Conservation (phyloP, 2,113 vertebrate species). For the Equus quagga region DNA sequence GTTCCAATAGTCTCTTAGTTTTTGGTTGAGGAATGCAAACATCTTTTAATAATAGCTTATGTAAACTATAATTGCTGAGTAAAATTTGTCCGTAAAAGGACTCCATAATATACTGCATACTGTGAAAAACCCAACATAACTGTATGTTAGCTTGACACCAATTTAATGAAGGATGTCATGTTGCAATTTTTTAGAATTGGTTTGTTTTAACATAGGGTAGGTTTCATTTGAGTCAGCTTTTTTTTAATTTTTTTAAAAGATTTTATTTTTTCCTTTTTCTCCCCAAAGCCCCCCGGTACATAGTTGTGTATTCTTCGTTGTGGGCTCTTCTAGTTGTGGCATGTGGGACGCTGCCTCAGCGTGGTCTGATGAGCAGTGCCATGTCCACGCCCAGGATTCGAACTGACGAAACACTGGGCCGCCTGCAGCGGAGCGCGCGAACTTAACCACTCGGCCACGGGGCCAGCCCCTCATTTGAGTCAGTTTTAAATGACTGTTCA, state of each 20-base stretch:
- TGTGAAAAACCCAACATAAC: neutral
- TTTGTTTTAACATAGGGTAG: neutral
- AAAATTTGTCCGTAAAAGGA: conserved; percentile 22
- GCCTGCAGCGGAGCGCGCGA: too few species aligned
- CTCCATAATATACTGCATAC: neutral
- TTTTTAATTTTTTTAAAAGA: too few species aligned
- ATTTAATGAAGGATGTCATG: neutral
- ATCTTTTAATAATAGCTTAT: conserved; percentile 9
- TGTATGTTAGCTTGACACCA: neutral
- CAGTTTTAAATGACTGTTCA: neutral
- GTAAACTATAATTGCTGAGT: neutral
- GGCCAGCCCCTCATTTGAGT: neutral
- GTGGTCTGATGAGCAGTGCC: too few species aligned
- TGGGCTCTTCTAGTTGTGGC: too few species aligned
- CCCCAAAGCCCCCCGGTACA: too few species aligned
- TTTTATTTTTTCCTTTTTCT: too few species aligned
- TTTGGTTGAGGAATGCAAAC: neutral
- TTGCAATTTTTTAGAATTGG: neutral
- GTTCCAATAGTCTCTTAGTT: neutral
- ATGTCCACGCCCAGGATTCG: too few species aligned
- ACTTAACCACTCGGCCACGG: too few species aligned
- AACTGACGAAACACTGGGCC: too few species aligned
- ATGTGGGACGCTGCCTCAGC: too few species aligned
- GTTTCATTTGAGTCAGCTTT: neutral
- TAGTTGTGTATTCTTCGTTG: too few species aligned